phyloP scores from a whole-genome alignment of 2,113 vertebrate species.

The Centropus unirufus region DNA sequence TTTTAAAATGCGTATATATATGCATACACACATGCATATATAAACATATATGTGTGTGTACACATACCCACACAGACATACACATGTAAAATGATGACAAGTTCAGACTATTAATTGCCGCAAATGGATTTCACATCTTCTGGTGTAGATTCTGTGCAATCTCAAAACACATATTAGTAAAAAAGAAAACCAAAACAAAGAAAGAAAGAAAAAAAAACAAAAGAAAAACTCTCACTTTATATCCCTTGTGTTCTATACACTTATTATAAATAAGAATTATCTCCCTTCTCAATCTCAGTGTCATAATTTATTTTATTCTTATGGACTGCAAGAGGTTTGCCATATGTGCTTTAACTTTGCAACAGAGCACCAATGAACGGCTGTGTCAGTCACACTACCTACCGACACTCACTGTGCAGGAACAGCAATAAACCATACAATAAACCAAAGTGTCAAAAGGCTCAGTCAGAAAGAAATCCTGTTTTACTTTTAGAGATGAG shows the following conservation, averaged over 20 bases:
- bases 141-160: slow-evolving; percentile 92
- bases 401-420: slow-evolving; percentile 30
- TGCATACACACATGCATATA: background rate
- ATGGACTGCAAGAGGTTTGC: slow-evolving; percentile 70
- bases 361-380: slow-evolving; percentile 78
- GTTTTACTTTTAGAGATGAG: slow-evolving; percentile 56
- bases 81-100: slow-evolving; percentile 62
- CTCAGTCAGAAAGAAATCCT: slow-evolving; percentile 45
- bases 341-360: slow-evolving; percentile 83
- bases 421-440: slow-evolving; percentile 47
- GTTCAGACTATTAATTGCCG: slow-evolving; percentile 64
- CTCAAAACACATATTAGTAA: slow-evolving; percentile 90
- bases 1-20: background rate
- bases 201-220: background rate
- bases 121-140: slow-evolving; percentile 82
- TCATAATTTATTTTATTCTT: slow-evolving; percentile 73
- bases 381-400: slow-evolving; percentile 59
- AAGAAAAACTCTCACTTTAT: slow-evolving; percentile 77
- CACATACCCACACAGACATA: background rate
- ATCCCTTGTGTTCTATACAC: slow-evolving; percentile 89
- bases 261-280: slow-evolving; percentile 91
- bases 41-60: background rate
- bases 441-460: slow-evolving; percentile 71
- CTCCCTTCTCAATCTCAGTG: slow-evolving; percentile 69
- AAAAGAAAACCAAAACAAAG: slow-evolving; percentile 31